A percentile compares a stretch with the other conserved stretches of the same genome.
phyloP scores from a whole-genome alignment of 1,140 invertebrate genomes.

The Brachionus asplanchnoidis region DNA sequence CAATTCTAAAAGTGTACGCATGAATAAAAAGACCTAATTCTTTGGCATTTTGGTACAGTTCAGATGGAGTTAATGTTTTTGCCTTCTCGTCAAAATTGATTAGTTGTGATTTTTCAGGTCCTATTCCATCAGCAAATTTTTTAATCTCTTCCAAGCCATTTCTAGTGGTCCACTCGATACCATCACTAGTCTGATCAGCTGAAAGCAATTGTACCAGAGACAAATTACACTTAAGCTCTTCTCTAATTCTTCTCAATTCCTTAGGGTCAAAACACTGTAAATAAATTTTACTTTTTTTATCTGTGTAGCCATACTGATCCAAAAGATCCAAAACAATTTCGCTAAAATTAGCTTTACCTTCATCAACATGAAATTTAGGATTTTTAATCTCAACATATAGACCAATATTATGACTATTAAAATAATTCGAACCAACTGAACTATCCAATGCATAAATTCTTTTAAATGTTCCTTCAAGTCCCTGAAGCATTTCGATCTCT shows the following conservation, averaged over 20 bases:
- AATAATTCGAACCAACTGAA: background rate
- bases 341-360: conserved; percentile 34
- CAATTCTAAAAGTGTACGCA: conserved; percentile 37
- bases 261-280: conserved; percentile 37
- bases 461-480: conserved; percentile 10
- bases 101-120: conserved; percentile 19
- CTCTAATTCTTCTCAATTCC: background rate
- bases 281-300: background rate
- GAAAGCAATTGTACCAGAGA: background rate
- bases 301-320: background rate
- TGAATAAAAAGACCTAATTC: conserved; percentile 29
- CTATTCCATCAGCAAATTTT: conserved; percentile 39
- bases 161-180: conserved; percentile 8
- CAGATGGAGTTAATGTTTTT: background rate
- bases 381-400: conserved; percentile 39
- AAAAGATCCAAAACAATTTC: conserved; percentile 38
- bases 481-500: conserved; percentile 31
- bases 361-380: conserved; percentile 25
- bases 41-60: conserved; percentile 9
- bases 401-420: background rate
- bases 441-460: background rate
- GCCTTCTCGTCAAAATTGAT: background rate
- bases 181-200: background rate
- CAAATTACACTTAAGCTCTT: conserved; percentile 9
- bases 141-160: conserved; percentile 12